Evolutionary conservation across 2,113 vertebrate genomes (phyloP).

Genomic region (Lamprotornis superbus): DNA sequence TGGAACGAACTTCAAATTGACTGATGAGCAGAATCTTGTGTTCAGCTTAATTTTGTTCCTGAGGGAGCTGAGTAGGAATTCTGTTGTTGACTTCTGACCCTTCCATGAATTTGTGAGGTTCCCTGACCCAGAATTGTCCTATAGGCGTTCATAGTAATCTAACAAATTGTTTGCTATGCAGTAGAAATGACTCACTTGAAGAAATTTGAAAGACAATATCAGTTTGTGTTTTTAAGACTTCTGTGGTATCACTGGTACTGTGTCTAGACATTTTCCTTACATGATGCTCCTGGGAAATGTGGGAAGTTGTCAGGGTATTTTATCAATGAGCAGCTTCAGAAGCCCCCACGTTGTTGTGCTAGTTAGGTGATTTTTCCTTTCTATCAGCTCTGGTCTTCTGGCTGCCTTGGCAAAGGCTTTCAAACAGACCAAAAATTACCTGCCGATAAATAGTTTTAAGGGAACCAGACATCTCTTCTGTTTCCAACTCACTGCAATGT

Average conservation of each 20-base stretch:
- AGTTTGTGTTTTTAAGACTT: background rate
- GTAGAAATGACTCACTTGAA: background rate
- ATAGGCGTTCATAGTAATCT: background rate
- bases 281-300: constrained; percentile 19
- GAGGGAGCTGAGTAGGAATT: background rate
- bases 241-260: background rate
- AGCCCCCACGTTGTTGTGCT: background rate
- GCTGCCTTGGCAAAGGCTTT: constrained; percentile 52
- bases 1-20: background rate
- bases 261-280: constrained; percentile 22
- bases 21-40: background rate
- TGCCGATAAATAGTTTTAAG: constrained; percentile 49
- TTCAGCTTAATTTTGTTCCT: background rate
- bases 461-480: constrained; percentile 54
- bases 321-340: constrained; percentile 11
- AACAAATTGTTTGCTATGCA: background rate
- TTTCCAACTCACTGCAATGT: constrained; percentile 41
- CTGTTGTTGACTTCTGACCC: background rate
- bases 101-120: background rate
- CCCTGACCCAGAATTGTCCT: background rate
- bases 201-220: background rate
- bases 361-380: constrained; percentile 25
- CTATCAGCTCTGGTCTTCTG: constrained; percentile 27
- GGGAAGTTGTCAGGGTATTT: constrained; percentile 5
- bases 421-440: constrained; percentile 59